A percentile compares a stretch with the other conserved stretches of the same genome.
Conservation (phyloP, 2,888 invertebrate species). For the Malthinus seriepunctatus region DNA sequence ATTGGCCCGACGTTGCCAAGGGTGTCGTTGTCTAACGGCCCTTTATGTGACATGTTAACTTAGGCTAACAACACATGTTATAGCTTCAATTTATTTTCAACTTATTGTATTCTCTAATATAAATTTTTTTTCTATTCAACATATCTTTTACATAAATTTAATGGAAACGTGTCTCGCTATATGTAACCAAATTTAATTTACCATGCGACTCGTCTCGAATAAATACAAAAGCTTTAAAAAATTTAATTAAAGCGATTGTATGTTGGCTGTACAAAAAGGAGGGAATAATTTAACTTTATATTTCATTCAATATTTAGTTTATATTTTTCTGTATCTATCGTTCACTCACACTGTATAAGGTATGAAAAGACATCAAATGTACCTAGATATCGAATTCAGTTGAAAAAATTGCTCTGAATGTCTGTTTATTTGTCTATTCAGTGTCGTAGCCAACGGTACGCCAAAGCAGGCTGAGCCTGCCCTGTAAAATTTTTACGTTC, state of each 20-base stretch:
- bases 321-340: no score
- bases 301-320: background rate
- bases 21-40: conserved; percentile 48
- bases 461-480: no score
- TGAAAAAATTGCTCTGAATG: no score
- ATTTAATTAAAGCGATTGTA: conserved; percentile 10
- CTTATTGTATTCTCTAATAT: conserved; percentile 2
- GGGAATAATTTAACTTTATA: background rate
- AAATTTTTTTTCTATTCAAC: background rate
- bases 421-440: no score
- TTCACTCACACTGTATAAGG: no score
- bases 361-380: no score
- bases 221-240: background rate
- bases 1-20: conserved; percentile 48
- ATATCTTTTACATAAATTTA: background rate
- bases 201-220: background rate
- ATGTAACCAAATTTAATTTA: background rate
- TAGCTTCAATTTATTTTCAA: conserved; percentile 32
- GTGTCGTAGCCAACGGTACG: no score
- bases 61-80: conserved; percentile 43
- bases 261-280: background rate
- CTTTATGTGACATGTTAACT: conserved; percentile 40
- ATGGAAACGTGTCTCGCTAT: background rate
- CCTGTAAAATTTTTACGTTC: no score
- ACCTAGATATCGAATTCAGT: no score